These are phyloP conservation scores for Acrossocheilus wenchowensis DNA, from an alignment of 2,797 vertebrate genomes.

Conservation along the genomic window DNA sequence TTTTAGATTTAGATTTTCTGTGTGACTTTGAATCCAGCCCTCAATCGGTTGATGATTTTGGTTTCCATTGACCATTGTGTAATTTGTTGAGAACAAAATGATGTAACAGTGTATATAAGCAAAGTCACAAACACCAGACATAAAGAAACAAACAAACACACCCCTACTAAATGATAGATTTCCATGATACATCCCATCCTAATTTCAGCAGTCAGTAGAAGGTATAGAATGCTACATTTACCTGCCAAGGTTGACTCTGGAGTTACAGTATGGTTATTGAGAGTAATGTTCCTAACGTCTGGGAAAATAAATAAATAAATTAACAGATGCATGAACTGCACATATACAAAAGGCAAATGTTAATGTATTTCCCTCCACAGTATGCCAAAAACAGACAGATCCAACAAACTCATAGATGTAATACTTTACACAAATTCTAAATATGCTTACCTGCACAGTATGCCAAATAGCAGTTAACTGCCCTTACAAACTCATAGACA, in stretches of 20 bases:
- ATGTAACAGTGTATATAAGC: too few relatives aligned
- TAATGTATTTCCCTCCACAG: background rate
- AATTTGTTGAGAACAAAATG: background rate
- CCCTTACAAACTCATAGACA: background rate
- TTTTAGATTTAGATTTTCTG: too few relatives aligned
- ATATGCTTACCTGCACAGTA: conserved; percentile 10
- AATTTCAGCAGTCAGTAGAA: background rate
- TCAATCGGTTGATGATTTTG: background rate
- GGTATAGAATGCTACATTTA: background rate
- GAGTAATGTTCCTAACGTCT: background rate
- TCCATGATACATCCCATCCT: background rate
- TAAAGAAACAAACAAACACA: background rate
- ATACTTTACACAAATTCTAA: background rate
- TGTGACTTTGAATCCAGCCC: background rate
- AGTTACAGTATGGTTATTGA: background rate
- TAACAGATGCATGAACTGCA: background rate
- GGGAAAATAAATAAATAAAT: background rate
- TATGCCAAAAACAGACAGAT: background rate
- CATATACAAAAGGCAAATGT: background rate
- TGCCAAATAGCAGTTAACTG: rapidly evolving
- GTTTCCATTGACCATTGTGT: background rate
- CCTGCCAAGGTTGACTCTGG: background rate
- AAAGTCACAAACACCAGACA: background rate
- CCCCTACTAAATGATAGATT: background rate
- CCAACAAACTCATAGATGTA: background rate